Conservation (phyloP, 2,888 invertebrate genomes). For the Pandemis heparana region DNA sequence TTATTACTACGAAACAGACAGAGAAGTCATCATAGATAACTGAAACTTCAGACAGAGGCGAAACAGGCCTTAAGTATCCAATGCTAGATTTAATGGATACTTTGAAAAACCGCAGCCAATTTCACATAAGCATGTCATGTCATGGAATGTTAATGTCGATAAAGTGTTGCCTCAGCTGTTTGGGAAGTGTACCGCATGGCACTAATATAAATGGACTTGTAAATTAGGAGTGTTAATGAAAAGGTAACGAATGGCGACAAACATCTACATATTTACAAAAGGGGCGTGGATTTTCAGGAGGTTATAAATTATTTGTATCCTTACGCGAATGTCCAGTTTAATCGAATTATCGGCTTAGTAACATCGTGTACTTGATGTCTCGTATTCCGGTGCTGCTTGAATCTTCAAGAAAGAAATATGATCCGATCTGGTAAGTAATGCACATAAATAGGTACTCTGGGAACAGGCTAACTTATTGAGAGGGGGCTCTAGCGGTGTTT, state of each 20-base stretch:
- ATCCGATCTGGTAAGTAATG: conserved; percentile 62
- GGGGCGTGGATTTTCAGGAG: conserved; percentile 27
- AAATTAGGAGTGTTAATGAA: conserved; percentile 64
- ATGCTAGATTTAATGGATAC: neutral
- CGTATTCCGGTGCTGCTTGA: conserved; percentile 35
- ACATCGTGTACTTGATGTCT: conserved; percentile 24
- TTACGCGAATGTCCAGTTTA: conserved; percentile 26
- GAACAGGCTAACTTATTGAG: neutral
- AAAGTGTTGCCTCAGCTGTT: conserved; percentile 1
- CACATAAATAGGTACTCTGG: neutral
- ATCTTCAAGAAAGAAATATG: conserved; percentile 57
- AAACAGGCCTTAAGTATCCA: too few species aligned
- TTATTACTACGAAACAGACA: too few species aligned
- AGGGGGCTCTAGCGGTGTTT: too few species aligned
- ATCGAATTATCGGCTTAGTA: conserved; percentile 19
- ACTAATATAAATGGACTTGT: conserved; percentile 52
- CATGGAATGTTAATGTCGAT: conserved; percentile 18
- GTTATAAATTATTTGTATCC: conserved; percentile 34
- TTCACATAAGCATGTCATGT: neutral
- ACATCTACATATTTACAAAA: conserved; percentile 36
- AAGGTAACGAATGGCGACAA: conserved; percentile 57
- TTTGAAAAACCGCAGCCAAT: conserved; percentile 10
- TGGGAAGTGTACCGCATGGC: neutral
- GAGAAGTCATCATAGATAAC: too few species aligned
- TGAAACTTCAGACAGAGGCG: too few species aligned